A percentile compares a stretch with the other conserved stretches of the same genome.
Evolutionary conservation across 2,797 vertebrate species (phyloP).

Genomic region (Coregonus ussuriensis): DNA sequence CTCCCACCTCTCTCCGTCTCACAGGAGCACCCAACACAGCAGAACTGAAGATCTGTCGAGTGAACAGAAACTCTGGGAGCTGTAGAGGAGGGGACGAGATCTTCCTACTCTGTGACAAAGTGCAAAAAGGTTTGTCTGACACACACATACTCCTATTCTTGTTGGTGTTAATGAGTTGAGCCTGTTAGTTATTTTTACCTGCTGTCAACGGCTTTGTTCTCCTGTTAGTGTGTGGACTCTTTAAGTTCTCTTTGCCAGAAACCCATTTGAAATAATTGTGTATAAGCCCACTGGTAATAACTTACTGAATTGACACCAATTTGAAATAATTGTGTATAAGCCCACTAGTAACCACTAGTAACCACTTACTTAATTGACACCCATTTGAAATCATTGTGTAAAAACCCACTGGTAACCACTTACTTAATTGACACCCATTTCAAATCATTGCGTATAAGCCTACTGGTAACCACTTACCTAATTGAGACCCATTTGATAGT

Average conservation of each 20-base stretch:
- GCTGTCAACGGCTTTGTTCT: slow-evolving; percentile 18
- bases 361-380: not conserved
- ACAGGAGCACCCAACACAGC: slow-evolving; percentile 78
- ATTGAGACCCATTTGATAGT: too few relatives aligned
- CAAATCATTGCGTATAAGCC: too few relatives aligned
- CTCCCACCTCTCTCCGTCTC: not conserved
- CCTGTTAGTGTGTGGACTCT: slow-evolving; percentile 12
- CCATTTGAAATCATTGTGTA: not conserved
- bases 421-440: too few relatives aligned
- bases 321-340: too few relatives aligned
- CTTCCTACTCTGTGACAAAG: slow-evolving; percentile 92
- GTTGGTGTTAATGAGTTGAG: not conserved
- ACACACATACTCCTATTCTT: too few relatives aligned
- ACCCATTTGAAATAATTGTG: not conserved
- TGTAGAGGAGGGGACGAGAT: slow-evolving; percentile 91
- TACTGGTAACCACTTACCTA: too few relatives aligned
- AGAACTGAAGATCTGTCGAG: slow-evolving; percentile 89
- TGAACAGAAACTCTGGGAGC: slow-evolving; percentile 88
- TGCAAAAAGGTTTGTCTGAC: slow-evolving; percentile 85
- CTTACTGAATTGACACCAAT: too few relatives aligned
- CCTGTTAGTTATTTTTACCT: not conserved
- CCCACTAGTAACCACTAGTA: too few relatives aligned
- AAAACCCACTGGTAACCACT: not conserved
- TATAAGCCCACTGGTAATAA: not conserved
- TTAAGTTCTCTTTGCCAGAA: slow-evolving; percentile 4